phyloP scores from a whole-genome alignment of 1,140 invertebrate genomes.

The Drosophila ironensis region DNA sequence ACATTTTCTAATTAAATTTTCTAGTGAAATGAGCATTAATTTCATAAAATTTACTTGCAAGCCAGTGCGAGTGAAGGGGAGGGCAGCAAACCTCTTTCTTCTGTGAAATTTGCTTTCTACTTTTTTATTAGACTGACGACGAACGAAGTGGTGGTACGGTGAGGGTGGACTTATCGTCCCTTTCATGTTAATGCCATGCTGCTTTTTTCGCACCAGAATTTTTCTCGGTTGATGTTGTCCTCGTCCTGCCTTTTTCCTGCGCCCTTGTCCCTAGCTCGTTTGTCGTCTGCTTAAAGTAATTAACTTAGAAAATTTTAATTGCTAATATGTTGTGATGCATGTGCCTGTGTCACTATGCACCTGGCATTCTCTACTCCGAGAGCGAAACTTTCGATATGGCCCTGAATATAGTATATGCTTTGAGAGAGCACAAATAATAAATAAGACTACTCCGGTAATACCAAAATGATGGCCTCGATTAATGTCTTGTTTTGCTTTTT shows the following conservation, averaged over 20 bases:
- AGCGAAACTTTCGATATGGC: slow-evolving; percentile 56
- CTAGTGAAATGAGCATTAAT: slow-evolving; percentile 80
- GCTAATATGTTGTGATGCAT: slow-evolving; percentile 81
- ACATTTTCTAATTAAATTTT: slow-evolving; percentile 82
- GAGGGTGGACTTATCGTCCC: slow-evolving; percentile 38
- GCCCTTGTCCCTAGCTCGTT: slow-evolving; percentile 26
- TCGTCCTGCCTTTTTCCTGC: slow-evolving; percentile 21
- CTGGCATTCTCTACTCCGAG: slow-evolving; percentile 24
- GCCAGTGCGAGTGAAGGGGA: neutral
- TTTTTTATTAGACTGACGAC: too few relatives aligned
- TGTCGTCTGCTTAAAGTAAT: slow-evolving; percentile 81
- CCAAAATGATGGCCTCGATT: too few relatives aligned
- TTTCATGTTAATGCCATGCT: slow-evolving; percentile 65
- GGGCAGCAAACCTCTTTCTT: neutral
- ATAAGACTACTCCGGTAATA: too few relatives aligned
- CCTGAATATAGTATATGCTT: too few relatives aligned
- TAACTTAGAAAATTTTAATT: slow-evolving; percentile 82
- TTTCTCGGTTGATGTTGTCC: neutral
- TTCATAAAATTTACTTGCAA: slow-evolving; percentile 71
- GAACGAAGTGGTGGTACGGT: too few relatives aligned
- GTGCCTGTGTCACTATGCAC: slow-evolving; percentile 31
- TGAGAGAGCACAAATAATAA: too few relatives aligned
- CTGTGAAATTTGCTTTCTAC: too few relatives aligned
- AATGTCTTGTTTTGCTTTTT: too few relatives aligned
- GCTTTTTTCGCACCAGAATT: slow-evolving; percentile 35